A percentile compares a stretch with the other conserved stretches of the same genome.
These are phyloP conservation scores for Belgica antarctica DNA, from an alignment of 2,888 invertebrate genomes.

Conservation along the genomic window DNA sequence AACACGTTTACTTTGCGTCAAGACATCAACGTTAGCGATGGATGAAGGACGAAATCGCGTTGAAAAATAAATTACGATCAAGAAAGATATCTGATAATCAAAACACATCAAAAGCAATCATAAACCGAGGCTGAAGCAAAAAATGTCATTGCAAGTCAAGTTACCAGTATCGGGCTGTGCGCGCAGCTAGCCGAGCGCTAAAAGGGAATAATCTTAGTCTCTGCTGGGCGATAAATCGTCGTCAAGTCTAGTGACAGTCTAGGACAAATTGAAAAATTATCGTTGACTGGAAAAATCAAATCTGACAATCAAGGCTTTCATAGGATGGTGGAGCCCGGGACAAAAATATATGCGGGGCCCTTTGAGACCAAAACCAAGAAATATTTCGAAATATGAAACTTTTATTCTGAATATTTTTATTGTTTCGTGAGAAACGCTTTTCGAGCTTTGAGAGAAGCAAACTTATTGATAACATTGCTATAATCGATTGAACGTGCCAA, in stretches of 20 bases:
- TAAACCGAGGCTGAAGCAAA: neutral
- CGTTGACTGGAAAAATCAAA: neutral
- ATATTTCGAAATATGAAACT: too few species aligned
- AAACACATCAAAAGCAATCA: neutral
- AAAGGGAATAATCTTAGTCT: neutral
- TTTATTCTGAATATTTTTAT: too few species aligned
- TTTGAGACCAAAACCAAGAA: too few species aligned
- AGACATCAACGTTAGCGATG: neutral
- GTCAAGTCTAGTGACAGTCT: neutral
- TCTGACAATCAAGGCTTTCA: neutral
- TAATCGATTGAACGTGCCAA: too few species aligned
- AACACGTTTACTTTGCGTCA: neutral
- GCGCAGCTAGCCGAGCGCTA: neutral
- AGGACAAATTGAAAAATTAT: constrained; percentile 3
- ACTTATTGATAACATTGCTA: too few species aligned
- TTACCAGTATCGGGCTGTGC: neutral
- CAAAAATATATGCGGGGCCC: too few species aligned
- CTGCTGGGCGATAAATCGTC: neutral
- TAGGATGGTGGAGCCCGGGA: too few species aligned
- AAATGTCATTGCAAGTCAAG: neutral
- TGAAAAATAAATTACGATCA: neutral
- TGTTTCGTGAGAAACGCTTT: too few species aligned
- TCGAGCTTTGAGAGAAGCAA: too few species aligned
- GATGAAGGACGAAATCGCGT: too few species aligned
- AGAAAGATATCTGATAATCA: neutral